Evolutionary conservation across 2,113 vertebrate species (phyloP).

Genomic region (Forbesichthys agassizii): DNA sequence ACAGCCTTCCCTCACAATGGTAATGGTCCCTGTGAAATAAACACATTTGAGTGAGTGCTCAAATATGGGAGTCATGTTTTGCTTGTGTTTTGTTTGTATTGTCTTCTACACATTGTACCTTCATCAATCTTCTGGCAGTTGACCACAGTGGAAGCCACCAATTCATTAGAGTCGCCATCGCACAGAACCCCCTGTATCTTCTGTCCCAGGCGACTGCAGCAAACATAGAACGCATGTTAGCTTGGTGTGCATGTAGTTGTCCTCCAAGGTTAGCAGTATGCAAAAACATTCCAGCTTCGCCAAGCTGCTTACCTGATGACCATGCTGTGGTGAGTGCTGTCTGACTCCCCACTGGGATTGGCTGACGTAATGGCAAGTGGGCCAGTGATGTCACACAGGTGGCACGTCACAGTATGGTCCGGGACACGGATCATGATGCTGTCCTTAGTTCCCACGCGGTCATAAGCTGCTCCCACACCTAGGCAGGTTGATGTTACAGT

Average conservation of each 20-base stretch:
- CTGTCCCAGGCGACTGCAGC: slow-evolving; percentile 81
- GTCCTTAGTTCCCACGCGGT: slow-evolving; percentile 85
- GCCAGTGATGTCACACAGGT: slow-evolving; percentile 85
- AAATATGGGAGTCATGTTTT: neutral
- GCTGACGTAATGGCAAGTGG: slow-evolving; percentile 88
- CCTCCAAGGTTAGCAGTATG: too few relatives aligned
- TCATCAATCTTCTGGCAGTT: slow-evolving; percentile 86
- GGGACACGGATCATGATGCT: slow-evolving; percentile 92
- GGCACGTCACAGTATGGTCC: slow-evolving; percentile 83
- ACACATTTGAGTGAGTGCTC: neutral
- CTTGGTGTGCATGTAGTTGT: neutral
- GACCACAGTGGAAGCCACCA: slow-evolving; percentile 86
- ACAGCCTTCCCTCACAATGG: slow-evolving; percentile 85
- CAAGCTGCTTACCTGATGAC: slow-evolving; percentile 80
- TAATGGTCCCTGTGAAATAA: slow-evolving; percentile 76
- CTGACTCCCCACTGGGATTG: slow-evolving; percentile 86
- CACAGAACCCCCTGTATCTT: slow-evolving; percentile 88
- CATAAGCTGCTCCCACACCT: slow-evolving; percentile 86
- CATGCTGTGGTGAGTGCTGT: slow-evolving; percentile 90
- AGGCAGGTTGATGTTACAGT: neutral
- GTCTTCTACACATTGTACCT: slow-evolving; percentile 63
- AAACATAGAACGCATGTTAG: neutral
- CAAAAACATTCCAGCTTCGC: too few relatives aligned
- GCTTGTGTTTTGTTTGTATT: neutral
- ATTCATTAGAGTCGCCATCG: slow-evolving; percentile 85